Evolutionary conservation across 2,113 vertebrate genomes (phyloP).

Genomic region (Macrotus californicus): DNA sequence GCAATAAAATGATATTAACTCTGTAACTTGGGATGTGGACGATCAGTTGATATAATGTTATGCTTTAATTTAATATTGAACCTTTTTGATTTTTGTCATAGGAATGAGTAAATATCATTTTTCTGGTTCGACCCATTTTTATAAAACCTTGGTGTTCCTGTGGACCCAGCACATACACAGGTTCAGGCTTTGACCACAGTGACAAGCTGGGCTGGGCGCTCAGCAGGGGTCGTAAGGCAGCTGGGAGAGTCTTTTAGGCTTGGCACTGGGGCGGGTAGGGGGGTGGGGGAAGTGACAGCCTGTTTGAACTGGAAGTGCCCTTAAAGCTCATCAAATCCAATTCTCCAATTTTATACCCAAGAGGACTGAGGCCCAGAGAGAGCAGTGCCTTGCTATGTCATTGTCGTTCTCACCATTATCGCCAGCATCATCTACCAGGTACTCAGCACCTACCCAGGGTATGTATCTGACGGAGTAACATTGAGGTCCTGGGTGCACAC

Average conservation of each 20-base stretch:
- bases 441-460: neutral
- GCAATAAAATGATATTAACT: neutral
- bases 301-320: neutral
- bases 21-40: neutral
- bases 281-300: neutral
- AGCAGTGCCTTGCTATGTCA: neutral
- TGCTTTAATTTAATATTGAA: neutral
- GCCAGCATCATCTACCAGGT: too few species aligned
- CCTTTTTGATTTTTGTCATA: neutral
- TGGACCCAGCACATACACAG: too few species aligned
- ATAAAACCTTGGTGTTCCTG: neutral
- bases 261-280: neutral
- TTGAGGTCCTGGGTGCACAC: too few species aligned
- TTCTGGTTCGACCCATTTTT: neutral
- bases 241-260: neutral
- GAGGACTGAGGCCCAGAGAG: neutral
- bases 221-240: neutral
- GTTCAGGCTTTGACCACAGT: neutral
- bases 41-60: neutral
- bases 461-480: too few species aligned
- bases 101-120: neutral
- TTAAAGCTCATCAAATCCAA: neutral
- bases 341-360: neutral
- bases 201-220: fast-evolving
- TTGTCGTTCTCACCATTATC: neutral